Base-by-base conservation (phyloP, 2,888 invertebrate genomes). In the Vannuccia rotundouncinata region DNA sequence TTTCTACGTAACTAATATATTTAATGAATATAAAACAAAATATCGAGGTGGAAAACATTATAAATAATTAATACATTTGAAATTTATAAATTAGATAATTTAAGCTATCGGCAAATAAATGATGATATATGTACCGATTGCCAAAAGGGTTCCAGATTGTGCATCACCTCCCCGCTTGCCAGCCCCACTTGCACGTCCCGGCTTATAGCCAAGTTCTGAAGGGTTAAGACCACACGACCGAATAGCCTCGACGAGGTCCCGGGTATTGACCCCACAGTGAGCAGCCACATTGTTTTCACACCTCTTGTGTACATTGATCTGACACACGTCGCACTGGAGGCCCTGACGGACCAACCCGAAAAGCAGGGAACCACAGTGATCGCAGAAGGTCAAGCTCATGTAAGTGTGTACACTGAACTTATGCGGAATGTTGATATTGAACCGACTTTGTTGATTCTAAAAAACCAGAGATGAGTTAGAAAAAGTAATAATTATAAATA, bases 261-360 rank as follows among this genome's bases (percentile, higher is more conserved):
- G n/a, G 45, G 80, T 94, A 90, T 99, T 94, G 89, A 97, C 95
- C 85, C 99, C 98, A 89, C 99, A 99, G 89, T 96, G 98, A 90
- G 98, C 98, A 82, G 98, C 97, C 83, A 99, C 98, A 90, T 99
- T 99, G 89, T 95, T 95, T 90, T 96, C 94, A 89, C 99, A 99
- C 81, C 98, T 92, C 89, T 98, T 98, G 90, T 99, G 98, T 82
- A 98, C 95, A 90, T 98, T 98, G 91, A 98, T 92, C 84, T 92
- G 93, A 89, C 99, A 99, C 83, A 93, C 95, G 92, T 94, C 94
- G 89, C 97, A 97, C 89, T 97, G 96, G 84, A 97, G 91, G 79
- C 98, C 98, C 90, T 98, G 98, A 89, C 92, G 93, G 88, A 95
- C 92, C 85, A 98, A 92, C 29, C 98, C 98, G 89, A 97, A 98